Evolutionary conservation across 1,140 invertebrate species (phyloP).

Genomic region (Thrips palmi): DNA sequence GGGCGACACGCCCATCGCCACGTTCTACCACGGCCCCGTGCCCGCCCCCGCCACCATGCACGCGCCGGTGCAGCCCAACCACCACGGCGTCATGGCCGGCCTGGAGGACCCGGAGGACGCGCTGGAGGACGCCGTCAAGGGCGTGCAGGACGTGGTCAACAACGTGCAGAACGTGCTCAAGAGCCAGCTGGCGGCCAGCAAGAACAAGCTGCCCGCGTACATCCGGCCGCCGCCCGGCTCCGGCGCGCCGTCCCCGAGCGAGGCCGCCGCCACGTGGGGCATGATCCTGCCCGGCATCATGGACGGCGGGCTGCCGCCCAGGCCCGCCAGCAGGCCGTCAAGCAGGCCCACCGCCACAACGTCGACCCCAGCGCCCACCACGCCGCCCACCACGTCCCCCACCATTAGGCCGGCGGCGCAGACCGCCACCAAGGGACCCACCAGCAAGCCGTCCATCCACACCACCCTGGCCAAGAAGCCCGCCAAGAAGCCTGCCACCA

Average conservation of each 20-base stretch:
- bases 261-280: constrained; percentile 57
- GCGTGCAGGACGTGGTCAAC: constrained; percentile 57
- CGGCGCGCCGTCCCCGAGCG: constrained; percentile 44
- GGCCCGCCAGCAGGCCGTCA: too few relatives aligned
- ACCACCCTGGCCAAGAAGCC: constrained; percentile 13
- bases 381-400: not conserved
- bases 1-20: constrained; percentile 17
- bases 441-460: not conserved
- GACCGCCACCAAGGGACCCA: not conserved
- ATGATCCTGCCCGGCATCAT: constrained; percentile 42
- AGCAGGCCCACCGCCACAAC: not conserved
- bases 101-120: constrained; percentile 16
- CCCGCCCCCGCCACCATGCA: constrained; percentile 11
- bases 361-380: not conserved
- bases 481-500: constrained; percentile 10
- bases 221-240: constrained; percentile 26
- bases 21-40: constrained; percentile 16
- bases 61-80: constrained; percentile 2
- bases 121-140: constrained; percentile 30
- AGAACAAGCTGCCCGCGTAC: constrained; percentile 35
- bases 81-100: constrained; percentile 16
- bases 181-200: constrained; percentile 46
- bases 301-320: too few relatives aligned
- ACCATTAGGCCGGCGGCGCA: not conserved
- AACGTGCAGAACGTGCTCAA: constrained; percentile 66